Evolutionary conservation across 2,888 invertebrate species (phyloP).

Genomic region (Macrosiphum euphorbiae): DNA sequence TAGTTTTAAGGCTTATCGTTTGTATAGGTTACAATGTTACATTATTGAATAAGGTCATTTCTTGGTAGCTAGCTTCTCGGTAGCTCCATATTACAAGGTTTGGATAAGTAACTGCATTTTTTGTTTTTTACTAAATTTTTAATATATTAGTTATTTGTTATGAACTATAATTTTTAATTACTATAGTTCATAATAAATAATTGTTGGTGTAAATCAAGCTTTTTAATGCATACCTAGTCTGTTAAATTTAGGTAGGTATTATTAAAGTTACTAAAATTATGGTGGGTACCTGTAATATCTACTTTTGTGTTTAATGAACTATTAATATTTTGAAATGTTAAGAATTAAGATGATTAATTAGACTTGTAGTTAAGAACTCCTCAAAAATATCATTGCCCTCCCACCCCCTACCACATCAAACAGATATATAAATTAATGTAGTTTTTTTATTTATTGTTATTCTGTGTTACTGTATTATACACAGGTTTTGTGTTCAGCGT

Average conservation of each 20-base stretch:
- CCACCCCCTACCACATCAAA: neutral
- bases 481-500: neutral
- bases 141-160: neutral
- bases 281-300: neutral
- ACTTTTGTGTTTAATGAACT: neutral
- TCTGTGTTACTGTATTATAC: neutral
- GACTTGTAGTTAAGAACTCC: neutral
- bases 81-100: neutral
- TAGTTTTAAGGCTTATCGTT: conserved; percentile 6
- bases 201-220: neutral
- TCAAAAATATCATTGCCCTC: neutral
- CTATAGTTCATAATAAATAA: neutral
- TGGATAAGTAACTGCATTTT: neutral
- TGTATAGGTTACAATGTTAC: neutral
- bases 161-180: neutral
- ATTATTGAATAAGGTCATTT: conserved; percentile 38
- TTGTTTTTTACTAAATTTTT: neutral
- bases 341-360: neutral
- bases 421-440: neutral
- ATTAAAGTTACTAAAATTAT: neutral
- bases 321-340: neutral
- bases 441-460: neutral
- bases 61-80: neutral
- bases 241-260: neutral
- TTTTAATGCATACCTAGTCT: neutral